Base-by-base conservation (phyloP, 1,140 invertebrate species). In the Listronotus oregonensis region DNA sequence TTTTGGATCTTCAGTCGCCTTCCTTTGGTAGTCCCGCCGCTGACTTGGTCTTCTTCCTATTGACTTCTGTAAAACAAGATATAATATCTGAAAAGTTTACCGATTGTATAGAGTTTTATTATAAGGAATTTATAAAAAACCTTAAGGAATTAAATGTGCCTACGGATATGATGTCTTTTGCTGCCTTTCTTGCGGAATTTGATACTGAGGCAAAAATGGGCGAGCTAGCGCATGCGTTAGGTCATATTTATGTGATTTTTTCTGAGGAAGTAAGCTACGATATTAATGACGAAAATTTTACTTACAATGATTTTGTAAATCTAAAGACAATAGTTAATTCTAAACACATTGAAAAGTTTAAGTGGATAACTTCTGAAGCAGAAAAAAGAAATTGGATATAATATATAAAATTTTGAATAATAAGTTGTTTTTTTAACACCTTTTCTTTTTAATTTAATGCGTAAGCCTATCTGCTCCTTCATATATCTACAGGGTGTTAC, bases 11-110 rank as follows among this genome's bases (percentile, higher is more conserved):
- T 27, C 57, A 66, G 31, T 18, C 42, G 0, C 39, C 50, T 14
- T 31, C 18, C 7, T n/a, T 55, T 6, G 73, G 76, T 0, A 85
- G 79, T 34, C 75, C 82, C 8, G 62, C 80, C 0, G 76, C 81
- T 2, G 86, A 87, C 64, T 51, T 87, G 3, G 66, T 82, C 34
- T 86, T 86, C 39, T 80, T 85, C 27, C 56, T 87, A 0, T 77
- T 81, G 8, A 81, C 80, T 0, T 85, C 84, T 49, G 71, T 84
- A 3, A 0, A 61, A 7, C 46, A 69, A 1, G 57, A 75, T 0
- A 69, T 82, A 0, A 61, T 79, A 1, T 68, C 77, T 0, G 60
- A 80, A 1, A 57, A 81, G 31, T 70, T 78, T 9, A 70, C 83
- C 6, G 71, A 78, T 12, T 73, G 85, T 4, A 59, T 84, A 1